Conservation (phyloP, 2,113 vertebrate genomes). For the Colius striatus region DNA sequence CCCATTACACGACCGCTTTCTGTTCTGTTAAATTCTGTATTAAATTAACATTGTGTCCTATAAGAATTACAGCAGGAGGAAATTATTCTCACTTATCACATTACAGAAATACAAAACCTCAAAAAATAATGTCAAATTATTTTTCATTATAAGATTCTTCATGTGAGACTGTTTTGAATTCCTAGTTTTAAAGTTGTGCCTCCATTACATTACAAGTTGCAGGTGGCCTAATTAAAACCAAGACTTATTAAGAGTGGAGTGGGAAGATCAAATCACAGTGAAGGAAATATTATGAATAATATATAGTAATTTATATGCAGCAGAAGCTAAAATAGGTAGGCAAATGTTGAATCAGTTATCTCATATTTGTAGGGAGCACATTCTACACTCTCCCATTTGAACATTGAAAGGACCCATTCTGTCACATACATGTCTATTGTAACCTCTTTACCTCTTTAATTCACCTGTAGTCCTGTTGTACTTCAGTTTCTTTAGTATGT, state of each 20-base stretch:
- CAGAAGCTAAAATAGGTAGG: constrained; percentile 1
- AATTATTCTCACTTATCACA: constrained; percentile 47
- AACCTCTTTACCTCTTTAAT: not conserved
- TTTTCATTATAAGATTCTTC: constrained; percentile 20
- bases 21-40: constrained; percentile 36
- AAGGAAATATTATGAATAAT: constrained; percentile 40
- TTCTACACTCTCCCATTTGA: not conserved
- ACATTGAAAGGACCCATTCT: not conserved
- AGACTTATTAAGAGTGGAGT: not conserved
- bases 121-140: constrained; percentile 34
- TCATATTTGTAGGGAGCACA: not conserved
- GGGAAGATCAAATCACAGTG: constrained; percentile 48
- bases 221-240: constrained; percentile 47
- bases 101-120: constrained; percentile 38
- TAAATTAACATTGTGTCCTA: constrained; percentile 20
- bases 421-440: not conserved
- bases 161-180: constrained; percentile 21
- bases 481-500: not conserved
- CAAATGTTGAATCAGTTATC: constrained; percentile 6
- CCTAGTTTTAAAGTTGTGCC: constrained; percentile 7
- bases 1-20: not conserved
- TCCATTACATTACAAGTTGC: constrained; percentile 6
- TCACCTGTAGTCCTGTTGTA: not conserved
- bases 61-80: constrained; percentile 26
- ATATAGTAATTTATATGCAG: constrained; percentile 15